Conservation (phyloP, 2,797 vertebrate species). For the Pangasius macronema region DNA sequence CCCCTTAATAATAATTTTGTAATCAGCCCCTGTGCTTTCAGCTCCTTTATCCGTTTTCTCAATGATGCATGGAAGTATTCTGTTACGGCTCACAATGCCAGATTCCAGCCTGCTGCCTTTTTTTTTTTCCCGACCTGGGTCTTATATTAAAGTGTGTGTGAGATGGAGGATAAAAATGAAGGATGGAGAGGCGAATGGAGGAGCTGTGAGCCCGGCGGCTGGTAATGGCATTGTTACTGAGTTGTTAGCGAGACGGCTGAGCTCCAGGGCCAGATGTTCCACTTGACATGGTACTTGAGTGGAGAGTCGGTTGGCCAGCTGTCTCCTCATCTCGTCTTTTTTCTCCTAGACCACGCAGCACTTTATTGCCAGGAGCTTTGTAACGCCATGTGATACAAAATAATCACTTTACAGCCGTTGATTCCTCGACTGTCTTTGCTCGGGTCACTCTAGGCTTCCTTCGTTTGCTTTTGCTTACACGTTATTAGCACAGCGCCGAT, state of each 20-base stretch:
- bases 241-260: slow-evolving; percentile 46
- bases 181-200: slow-evolving; percentile 4
- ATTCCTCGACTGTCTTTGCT: not conserved
- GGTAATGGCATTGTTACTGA: slow-evolving; percentile 29
- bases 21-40: not conserved
- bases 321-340: slow-evolving; percentile 43
- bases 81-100: not conserved
- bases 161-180: slow-evolving; percentile 29
- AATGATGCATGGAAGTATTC: slow-evolving; percentile 9
- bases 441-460: not conserved
- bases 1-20: not conserved
- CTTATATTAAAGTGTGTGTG: slow-evolving; percentile 17
- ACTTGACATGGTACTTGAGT: slow-evolving; percentile 56
- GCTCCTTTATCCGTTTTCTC: not conserved
- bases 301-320: slow-evolving; percentile 55
- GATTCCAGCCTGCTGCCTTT: not conserved
- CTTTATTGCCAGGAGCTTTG: not conserved
- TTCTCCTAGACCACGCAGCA: not conserved
- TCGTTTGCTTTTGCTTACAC: slow-evolving; percentile 10
- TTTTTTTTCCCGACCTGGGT: not conserved
- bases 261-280: slow-evolving; percentile 63
- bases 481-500: not conserved
- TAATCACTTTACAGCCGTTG: slow-evolving; percentile 20
- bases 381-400: not conserved
- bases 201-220: not conserved